These are phyloP conservation scores for Pyralis farinalis DNA, from an alignment of 2,888 invertebrate genomes.

Conservation along the genomic window DNA sequence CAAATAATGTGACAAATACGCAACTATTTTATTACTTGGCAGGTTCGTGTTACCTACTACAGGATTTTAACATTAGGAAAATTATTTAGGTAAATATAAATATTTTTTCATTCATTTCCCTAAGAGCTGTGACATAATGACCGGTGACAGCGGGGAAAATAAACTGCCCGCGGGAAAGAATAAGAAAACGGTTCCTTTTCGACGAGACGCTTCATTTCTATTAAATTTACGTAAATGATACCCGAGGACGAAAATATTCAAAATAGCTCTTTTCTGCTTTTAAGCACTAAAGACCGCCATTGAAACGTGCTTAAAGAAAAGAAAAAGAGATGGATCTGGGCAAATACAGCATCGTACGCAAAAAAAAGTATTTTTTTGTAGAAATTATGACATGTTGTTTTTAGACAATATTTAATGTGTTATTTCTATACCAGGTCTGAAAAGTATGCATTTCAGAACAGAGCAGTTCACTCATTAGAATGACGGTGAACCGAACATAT, in stretches of 20 bases:
- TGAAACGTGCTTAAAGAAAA: neutral
- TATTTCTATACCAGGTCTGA: too few species aligned
- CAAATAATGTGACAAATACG: neutral
- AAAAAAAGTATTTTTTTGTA: too few species aligned
- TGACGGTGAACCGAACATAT: too few species aligned
- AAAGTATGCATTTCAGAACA: too few species aligned
- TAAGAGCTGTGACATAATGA: constrained; percentile 48
- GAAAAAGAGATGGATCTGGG: constrained; percentile 1
- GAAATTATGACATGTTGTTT: too few species aligned
- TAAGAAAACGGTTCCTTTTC: constrained; percentile 53
- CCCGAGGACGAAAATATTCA: constrained; percentile 28
- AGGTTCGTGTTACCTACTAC: too few species aligned
- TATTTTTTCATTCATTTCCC: constrained; percentile 32
- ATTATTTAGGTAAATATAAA: neutral
- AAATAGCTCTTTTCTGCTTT: constrained; percentile 8
- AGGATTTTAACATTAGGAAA: neutral
- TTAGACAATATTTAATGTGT: too few species aligned
- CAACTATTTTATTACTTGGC: too few species aligned
- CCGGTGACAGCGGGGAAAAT: constrained; percentile 55
- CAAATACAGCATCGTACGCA: neutral
- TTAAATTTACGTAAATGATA: constrained; percentile 54
- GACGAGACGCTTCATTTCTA: constrained; percentile 43
- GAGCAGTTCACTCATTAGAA: too few species aligned
- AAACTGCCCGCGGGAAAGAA: constrained; percentile 51
- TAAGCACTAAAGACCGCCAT: neutral